Percentiles rank a stretch among this genome's conserved stretches.
phyloP scores from a whole-genome alignment of 2,113 vertebrate species.

The Odobenus rosmarus region DNA sequence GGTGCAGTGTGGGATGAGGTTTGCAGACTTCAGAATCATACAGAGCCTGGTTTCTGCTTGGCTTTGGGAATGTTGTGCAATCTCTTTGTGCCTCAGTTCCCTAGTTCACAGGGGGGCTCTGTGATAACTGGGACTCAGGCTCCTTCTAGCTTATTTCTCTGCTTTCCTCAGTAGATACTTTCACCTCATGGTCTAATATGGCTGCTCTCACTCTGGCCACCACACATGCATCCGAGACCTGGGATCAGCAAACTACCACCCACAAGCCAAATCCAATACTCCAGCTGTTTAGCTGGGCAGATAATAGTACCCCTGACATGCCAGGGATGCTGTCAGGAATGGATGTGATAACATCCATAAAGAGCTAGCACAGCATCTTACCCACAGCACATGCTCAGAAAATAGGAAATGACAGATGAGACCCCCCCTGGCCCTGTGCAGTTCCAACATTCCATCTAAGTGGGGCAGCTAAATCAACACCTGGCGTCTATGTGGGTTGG shows the following conservation, averaged over 20 bases:
- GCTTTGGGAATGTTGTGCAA: neutral
- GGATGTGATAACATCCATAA: neutral
- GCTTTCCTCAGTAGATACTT: neutral
- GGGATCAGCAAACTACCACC: neutral
- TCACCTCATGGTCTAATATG: neutral
- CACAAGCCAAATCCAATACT: neutral
- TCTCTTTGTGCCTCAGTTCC: neutral
- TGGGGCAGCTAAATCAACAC: neutral
- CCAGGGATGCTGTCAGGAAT: neutral
- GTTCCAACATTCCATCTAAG: neutral
- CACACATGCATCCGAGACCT: neutral
- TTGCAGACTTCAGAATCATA: neutral
- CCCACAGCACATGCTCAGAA: neutral
- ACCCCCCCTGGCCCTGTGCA: rapidly evolving
- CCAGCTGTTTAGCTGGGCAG: neutral
- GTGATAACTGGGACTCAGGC: neutral
- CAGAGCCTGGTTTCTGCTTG: neutral
- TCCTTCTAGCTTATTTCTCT: slow-evolving; percentile 23
- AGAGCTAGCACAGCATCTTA: neutral
- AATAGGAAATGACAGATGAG: neutral
- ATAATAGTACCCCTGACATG: neutral
- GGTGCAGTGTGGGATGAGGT: neutral
- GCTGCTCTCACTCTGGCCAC: neutral
- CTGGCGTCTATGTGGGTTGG: neutral
- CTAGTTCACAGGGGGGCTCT: neutral